phyloP scores from a whole-genome alignment of 2,888 invertebrate species.

The Diarsia dahlii region DNA sequence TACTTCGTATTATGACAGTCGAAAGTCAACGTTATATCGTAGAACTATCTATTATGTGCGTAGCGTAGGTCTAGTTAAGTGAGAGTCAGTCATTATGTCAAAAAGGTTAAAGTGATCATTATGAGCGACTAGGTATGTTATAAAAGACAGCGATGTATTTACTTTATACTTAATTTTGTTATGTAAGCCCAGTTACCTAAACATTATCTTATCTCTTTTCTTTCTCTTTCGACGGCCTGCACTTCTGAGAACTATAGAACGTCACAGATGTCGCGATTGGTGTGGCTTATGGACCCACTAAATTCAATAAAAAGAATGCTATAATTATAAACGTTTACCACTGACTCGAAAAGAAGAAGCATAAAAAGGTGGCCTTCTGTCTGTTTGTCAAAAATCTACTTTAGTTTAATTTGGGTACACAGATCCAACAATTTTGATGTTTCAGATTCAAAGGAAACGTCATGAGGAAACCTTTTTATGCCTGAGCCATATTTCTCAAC shows the following conservation, averaged over 20 bases:
- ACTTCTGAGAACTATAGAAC: background rate
- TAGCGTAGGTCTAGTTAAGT: background rate
- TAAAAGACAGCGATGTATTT: background rate
- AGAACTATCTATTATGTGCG: slow-evolving; percentile 20
- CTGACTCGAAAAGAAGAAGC: background rate
- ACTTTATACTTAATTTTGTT: background rate
- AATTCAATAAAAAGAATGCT: background rate
- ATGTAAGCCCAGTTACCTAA: background rate
- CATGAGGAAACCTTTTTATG: too few species aligned
- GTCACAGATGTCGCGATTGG: background rate
- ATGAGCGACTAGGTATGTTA: background rate
- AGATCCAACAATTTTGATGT: too few species aligned
- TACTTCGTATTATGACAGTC: slow-evolving; percentile 29
- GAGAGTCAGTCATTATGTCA: slow-evolving; percentile 12
- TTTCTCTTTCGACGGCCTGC: background rate
- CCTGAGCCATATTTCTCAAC: too few species aligned
- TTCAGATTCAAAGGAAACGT: too few species aligned
- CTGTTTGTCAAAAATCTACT: background rate
- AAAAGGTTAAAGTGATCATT: slow-evolving; percentile 18
- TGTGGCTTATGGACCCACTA: background rate
- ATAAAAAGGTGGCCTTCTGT: background rate
- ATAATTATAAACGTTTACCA: background rate
- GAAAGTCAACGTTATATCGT: slow-evolving; percentile 44
- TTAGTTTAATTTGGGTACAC: background rate
- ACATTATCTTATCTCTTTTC: background rate